Evolutionary conservation across 2,888 invertebrate genomes (phyloP), one percentile per base, ranked within the genome.

Genomic region (Melinaea menophilus): DNA sequence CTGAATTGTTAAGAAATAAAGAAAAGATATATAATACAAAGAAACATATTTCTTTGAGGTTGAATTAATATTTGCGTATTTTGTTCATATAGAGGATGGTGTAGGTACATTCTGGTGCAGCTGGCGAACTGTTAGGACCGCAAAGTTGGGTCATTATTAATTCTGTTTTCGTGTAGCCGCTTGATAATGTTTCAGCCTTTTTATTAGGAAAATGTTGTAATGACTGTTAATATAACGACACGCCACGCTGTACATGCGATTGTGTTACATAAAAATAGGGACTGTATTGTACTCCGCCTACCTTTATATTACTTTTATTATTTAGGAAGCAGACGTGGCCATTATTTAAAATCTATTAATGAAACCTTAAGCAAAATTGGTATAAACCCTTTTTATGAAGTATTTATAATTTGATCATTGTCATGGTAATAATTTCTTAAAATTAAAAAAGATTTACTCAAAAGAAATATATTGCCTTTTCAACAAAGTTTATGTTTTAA

Each of bases 121-220:
- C 84, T 85, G 85, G 79, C 75, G 81, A 76, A 77, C 77, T 75
- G 78, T 83, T 83, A 82, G 80, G 69, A 73, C 67, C 71, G 69
- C 69, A 73, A 88, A 88, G 80, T 88, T 88, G 75, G 79, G 76
- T 79, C 84, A 84, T 87, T 88, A 86, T 86, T 87, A 87, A 88
- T 86, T 86, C 80, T 83, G 81, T 83, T 82, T 88, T 82, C 86
- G 84, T 88, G 87, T 82, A 79, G 80, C 81, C 77, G 77, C 76
- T 78, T 74, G 81, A 80, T 86, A 87, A 88, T 86, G 85, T 86
- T 87, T 81, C 82, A 80, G 73, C 72, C 82, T 85, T 87, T 85
- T 86, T 90, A 90, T 88, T 86, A 86, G 84, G 76, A 86, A 85
- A 85, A 88, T 86, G 41, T 81, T 82, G 83, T 88, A 88, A 88